Base-by-base conservation (phyloP, 64 coral and sea anemone species). In the Porites australiensis region DNA sequence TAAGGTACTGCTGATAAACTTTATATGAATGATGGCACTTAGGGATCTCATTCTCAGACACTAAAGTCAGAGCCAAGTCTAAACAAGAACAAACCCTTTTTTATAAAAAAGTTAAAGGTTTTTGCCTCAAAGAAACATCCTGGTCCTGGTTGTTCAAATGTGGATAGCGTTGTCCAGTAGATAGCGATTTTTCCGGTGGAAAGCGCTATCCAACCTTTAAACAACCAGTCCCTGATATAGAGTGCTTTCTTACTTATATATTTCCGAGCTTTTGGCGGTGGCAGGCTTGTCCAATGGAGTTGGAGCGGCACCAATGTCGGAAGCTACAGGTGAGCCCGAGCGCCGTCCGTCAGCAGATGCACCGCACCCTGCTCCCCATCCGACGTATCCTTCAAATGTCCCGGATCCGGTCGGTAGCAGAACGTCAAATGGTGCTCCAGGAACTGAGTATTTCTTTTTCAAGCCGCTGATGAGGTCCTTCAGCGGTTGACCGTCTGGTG, bases 321-420 rank as follows among this genome's bases (percentile, higher is more conserved):
- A 83, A 0, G 86, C 93, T 47, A 94, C 15, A 21, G 80, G 60
- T 58, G 77, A 43, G 18, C 87, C 79, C 12, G 86, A n/a, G 20
- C 93, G 87, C 50, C 93, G 77, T 20, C 94, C 94, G 53, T 96
- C 90, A 77, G 94, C 94, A 2, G 94, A 96, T 47, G 94, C 94
- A 16, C 50, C 94, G 48, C 89, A 92, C 7, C 54, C 57, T 14
- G 15, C 58, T 61, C 94, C 94, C 94, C 89, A 92, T 0, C 94
- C 94, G 72, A 96, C 90, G 70, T 96, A 96, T 74, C 89, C 94
- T 83, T 96, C 94, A 89, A 96, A 96, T n/a, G 89, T 92, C 50
- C 89, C 84, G 6, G 89, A 76, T 75, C 94, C 94, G 9, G 94
- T 77, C 10, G 89, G 61, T 12, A 96, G 62, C 9, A 96, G 46